phyloP scores from a whole-genome alignment of 2,888 invertebrate species.

The Tenthredo amoena region DNA sequence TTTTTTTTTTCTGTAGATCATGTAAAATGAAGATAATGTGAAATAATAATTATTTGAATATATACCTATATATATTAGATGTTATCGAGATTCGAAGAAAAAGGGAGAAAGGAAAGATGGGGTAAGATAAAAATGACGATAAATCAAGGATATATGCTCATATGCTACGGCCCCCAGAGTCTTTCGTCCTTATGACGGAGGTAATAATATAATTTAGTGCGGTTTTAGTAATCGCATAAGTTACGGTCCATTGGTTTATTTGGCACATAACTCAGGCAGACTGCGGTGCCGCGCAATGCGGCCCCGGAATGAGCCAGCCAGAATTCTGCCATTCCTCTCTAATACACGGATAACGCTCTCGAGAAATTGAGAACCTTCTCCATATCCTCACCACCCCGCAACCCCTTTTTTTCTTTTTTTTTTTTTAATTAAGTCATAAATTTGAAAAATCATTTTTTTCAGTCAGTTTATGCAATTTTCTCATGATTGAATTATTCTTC shows the following conservation, averaged over 20 bases:
- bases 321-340: conserved; percentile 45
- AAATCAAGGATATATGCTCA: not conserved
- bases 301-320: conserved; percentile 78
- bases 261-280: conserved; percentile 56
- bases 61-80: not conserved
- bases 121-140: not conserved
- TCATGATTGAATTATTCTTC: not conserved
- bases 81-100: not conserved
- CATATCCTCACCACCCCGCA: not conserved
- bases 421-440: not conserved
- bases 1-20: not conserved
- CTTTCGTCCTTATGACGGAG: conserved; percentile 52
- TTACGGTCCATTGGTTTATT: conserved; percentile 61
- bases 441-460: not conserved
- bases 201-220: conserved; percentile 66
- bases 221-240: conserved; percentile 63
- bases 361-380: not conserved
- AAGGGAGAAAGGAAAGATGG: not conserved
- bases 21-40: not conserved
- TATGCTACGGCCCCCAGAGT: not conserved
- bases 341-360: conserved; percentile 11
- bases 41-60: not conserved
- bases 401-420: not conserved
- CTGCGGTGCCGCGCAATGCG: conserved; percentile 56
- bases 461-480: not conserved